Evolutionary conservation across 2,888 invertebrate species (phyloP).

Genomic region (Selenia dentaria): DNA sequence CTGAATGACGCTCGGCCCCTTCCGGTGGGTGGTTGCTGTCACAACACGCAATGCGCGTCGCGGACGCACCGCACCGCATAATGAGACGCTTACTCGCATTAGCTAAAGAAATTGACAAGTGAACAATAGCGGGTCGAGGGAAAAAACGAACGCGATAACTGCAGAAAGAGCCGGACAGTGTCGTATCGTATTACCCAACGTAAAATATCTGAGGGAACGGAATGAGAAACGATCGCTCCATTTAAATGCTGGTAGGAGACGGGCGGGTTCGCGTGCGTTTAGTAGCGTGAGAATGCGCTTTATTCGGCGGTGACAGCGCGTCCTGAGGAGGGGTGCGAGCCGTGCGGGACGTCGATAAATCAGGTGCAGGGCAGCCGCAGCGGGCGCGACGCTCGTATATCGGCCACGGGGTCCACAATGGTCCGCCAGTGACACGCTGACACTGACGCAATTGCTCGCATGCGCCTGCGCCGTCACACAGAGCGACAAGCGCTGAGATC

Average conservation of each 20-base stretch:
- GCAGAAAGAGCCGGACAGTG: conserved; percentile 83
- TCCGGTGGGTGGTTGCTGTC: conserved; percentile 85
- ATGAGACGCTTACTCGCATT: conserved; percentile 85
- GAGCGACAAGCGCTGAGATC: conserved; percentile 49
- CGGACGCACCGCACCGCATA: conserved; percentile 81
- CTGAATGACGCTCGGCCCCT: conserved; percentile 81
- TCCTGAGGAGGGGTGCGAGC: conserved; percentile 45
- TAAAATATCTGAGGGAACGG: conserved; percentile 82
- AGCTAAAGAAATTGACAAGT: conserved; percentile 85
- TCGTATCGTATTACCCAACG: conserved; percentile 84
- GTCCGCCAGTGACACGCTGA: conserved; percentile 69
- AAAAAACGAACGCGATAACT: conserved; percentile 76
- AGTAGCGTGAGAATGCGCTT: conserved; percentile 84
- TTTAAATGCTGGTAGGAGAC: conserved; percentile 77
- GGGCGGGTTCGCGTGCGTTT: conserved; percentile 81
- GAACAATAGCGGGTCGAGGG: conserved; percentile 79
- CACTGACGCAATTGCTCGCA: conserved; percentile 78
- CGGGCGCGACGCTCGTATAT: conserved; percentile 61
- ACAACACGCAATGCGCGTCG: conserved; percentile 83
- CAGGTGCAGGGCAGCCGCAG: conserved; percentile 68
- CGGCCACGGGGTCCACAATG: conserved; percentile 72
- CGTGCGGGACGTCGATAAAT: conserved; percentile 76
- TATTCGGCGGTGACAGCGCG: conserved; percentile 75
- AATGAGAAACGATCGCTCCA: conserved; percentile 82
- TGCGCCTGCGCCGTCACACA: conserved; percentile 64